These are phyloP conservation scores for Etheostoma nigrum DNA, from an alignment of 2,797 vertebrate genomes.

Conservation along the genomic window DNA sequence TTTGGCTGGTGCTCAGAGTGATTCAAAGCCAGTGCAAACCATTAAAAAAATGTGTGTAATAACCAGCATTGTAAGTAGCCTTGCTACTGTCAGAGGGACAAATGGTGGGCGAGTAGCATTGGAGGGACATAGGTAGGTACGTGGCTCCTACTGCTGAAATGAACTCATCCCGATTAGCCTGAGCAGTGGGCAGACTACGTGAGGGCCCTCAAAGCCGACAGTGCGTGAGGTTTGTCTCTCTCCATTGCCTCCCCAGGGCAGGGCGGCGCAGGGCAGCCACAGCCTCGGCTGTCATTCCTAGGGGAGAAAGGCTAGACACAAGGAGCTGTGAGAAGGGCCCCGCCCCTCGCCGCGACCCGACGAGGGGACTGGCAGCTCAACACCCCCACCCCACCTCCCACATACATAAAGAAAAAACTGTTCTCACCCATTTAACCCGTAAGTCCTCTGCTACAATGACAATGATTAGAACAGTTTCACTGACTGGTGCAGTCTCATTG, in stretches of 20 bases:
- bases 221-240: constrained; percentile 73
- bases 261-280: constrained; percentile 71
- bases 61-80: constrained; percentile 36
- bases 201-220: constrained; percentile 77
- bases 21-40: constrained; percentile 36
- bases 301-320: constrained; percentile 85
- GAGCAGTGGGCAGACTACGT: constrained; percentile 72
- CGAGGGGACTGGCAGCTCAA: constrained; percentile 72
- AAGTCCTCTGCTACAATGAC: constrained; percentile 38
- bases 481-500: constrained; percentile 13
- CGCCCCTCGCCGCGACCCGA: constrained; percentile 59
- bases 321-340: constrained; percentile 84
- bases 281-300: constrained; percentile 82
- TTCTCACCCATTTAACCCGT: constrained; percentile 12
- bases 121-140: constrained; percentile 58
- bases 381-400: constrained; percentile 43
- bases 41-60: constrained; percentile 35
- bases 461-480: constrained; percentile 39
- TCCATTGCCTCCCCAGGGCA: constrained; percentile 74
- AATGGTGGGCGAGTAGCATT: constrained; percentile 54
- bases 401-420: constrained; percentile 23
- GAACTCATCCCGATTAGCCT: constrained; percentile 77
- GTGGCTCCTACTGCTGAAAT: constrained; percentile 75
- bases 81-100: constrained; percentile 41
- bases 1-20: constrained; percentile 29